Evolutionary conservation across 2,888 invertebrate species (phyloP), one percentile per base, ranked within the genome.

Genomic region (Pammene fasciana): DNA sequence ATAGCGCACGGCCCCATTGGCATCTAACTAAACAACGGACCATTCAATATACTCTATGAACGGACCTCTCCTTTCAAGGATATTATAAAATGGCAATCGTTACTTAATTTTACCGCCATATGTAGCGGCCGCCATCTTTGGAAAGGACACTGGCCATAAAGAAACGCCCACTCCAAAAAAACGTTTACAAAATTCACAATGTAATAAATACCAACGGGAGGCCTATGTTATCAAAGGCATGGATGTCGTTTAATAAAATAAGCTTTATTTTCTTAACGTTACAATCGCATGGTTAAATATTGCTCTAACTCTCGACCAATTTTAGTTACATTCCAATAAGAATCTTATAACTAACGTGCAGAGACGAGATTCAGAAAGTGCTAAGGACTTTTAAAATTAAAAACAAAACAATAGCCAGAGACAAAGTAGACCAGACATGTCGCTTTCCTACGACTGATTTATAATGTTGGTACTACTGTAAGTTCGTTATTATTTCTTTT

Each of bases 121-220:
- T 45, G 18, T 6, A 46, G 64, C 45, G 10, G 18, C 8, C 55
- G 55, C 64, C 57, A 59, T 68, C 18, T 52, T 38, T 16, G 50
- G 55, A 48, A 34, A 48, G 38, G 9, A 64, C 57, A 57, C 57
- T 18, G 57, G 38, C 52, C 14, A 59, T 45, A 48, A 56, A 64
- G 18, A 38, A 52, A 65, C 68, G 45, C 64, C 64, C 34, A 65
- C 68, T 56, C 18, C 16, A 66, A 67, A 62, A 38, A 50, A 45
- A 67, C 18, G 55, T 5, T 41, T 38, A 52, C 64, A 52, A 68
- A 68, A 57, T 64, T 68, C 57, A 59, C 64, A 68, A 59, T 46
- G 64, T 46, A 64, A 68, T 68, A 68, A 68, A 68, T 68, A 68
- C 34, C 68, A 46, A 68, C 68, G 68, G 68, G 57, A 64, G 68